Conservation (phyloP, 2,888 invertebrate genomes). For the Oligia latruncula region DNA sequence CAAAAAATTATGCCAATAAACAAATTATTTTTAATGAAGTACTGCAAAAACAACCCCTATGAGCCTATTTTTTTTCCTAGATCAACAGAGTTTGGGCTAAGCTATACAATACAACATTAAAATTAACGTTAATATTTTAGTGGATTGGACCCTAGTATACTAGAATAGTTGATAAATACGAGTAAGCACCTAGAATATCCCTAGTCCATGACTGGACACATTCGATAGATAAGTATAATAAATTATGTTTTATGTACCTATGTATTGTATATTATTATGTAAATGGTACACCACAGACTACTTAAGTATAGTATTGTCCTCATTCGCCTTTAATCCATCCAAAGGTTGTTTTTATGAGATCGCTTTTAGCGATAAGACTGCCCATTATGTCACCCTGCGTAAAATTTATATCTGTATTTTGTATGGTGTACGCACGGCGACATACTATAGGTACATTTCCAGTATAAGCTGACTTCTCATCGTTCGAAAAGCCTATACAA, state of each 20-base stretch:
- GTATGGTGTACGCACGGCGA: background rate
- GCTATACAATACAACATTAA: no score
- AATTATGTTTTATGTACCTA: no score
- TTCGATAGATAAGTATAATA: background rate
- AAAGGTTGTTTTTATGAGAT: background rate
- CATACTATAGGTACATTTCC: background rate
- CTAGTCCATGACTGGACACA: no score
- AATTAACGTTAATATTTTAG: no score
- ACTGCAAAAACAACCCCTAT: no score
- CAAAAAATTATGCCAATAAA: no score
- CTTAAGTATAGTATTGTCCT: background rate
- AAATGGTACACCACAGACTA: background rate
- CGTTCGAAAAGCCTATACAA: background rate
- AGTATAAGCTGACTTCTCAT: background rate
- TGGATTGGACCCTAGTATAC: no score
- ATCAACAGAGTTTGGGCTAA: no score
- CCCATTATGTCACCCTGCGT: background rate
- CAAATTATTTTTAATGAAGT: no score
- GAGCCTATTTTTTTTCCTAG: no score
- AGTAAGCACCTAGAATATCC: no score
- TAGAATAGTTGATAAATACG: no score
- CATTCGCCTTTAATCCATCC: background rate
- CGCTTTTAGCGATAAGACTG: background rate
- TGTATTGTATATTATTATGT: background rate
- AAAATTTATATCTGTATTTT: background rate